Conservation (phyloP, 2,888 invertebrate genomes). For the Pseudococcus longispinus region DNA sequence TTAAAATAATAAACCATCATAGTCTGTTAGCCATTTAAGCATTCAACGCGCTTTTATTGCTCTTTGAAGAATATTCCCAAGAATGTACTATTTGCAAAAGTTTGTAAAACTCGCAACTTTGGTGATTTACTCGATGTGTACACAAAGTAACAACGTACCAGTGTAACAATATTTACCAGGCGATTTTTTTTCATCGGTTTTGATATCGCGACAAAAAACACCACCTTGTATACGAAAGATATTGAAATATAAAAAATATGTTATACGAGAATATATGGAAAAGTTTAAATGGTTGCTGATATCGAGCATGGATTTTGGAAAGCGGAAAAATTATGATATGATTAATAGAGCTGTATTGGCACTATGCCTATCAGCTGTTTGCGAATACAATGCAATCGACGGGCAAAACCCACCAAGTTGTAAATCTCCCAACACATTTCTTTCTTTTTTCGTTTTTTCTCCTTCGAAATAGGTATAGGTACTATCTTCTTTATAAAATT, state of each 20-base stretch:
- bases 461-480: background rate
- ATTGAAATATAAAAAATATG: constrained; percentile 15
- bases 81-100: constrained; percentile 1
- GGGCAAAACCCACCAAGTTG: background rate
- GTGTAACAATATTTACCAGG: background rate
- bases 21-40: background rate
- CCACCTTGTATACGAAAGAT: background rate
- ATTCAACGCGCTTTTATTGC: background rate
- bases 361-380: constrained; percentile 22
- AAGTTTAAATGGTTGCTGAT: constrained; percentile 15
- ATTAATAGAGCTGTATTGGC: constrained; percentile 39
- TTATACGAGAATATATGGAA: constrained; percentile 1
- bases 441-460: background rate
- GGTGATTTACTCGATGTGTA: constrained; percentile 20
- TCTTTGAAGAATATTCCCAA: constrained; percentile 19
- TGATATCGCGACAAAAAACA: background rate
- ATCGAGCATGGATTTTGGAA: background rate
- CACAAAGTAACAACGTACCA: background rate
- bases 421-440: background rate
- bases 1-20: constrained; percentile 16
- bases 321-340: constrained; percentile 42
- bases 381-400: constrained; percentile 12
- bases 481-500: constrained; percentile 6
- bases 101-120: background rate
- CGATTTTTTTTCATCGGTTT: constrained; percentile 5